Percentiles rank a stretch among this genome's conserved stretches.
These are phyloP conservation scores for Gnathonemus longibarbis DNA, from an alignment of 2,113 vertebrate genomes.

Conservation along the genomic window DNA sequence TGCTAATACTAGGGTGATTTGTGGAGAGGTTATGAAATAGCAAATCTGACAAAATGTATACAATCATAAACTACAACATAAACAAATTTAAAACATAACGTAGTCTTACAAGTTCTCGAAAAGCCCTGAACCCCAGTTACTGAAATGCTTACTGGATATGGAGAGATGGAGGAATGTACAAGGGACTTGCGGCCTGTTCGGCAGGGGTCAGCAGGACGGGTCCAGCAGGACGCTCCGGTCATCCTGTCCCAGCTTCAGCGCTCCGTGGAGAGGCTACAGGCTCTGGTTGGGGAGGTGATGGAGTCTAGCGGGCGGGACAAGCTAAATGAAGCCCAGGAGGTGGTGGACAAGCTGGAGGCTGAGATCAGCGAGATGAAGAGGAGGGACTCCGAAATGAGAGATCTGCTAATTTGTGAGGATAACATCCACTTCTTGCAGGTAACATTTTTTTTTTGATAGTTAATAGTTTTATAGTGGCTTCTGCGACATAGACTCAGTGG, in stretches of 20 bases:
- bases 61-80: not conserved
- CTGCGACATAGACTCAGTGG: not conserved
- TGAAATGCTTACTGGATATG: not conserved
- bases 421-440: slow-evolving; percentile 64
- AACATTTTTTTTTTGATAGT: not conserved
- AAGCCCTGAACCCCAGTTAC: not conserved
- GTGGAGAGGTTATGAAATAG: not conserved
- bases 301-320: slow-evolving; percentile 52
- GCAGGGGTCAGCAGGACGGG: slow-evolving; percentile 49
- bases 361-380: slow-evolving; percentile 54
- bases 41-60: not conserved
- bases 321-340: slow-evolving; percentile 54
- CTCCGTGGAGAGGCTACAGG: slow-evolving; percentile 55
- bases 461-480: not conserved
- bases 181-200: not conserved
- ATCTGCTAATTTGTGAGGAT: slow-evolving; percentile 53
- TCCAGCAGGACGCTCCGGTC: slow-evolving; percentile 40
- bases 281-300: slow-evolving; percentile 56
- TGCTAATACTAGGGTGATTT: not conserved
- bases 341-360: slow-evolving; percentile 44
- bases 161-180: not conserved
- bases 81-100: not conserved
- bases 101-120: not conserved
- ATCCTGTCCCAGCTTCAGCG: slow-evolving; percentile 51
- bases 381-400: slow-evolving; percentile 53